Base-by-base conservation (phyloP, 2,888 invertebrate genomes). In the Pterostichus niger region DNA sequence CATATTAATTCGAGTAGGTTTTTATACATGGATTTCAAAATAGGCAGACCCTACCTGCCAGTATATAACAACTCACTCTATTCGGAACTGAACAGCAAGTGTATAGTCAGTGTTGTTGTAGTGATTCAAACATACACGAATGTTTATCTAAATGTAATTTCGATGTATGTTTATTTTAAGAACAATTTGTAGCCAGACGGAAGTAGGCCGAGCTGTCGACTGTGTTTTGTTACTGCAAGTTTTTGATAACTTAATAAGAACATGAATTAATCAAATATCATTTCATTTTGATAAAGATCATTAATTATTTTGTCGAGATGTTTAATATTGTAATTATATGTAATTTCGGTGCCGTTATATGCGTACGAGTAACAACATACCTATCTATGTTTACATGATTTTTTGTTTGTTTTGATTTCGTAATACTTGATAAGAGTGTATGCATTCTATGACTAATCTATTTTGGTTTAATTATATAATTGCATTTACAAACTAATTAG, bases 161-260 rank as follows among this genome's bases (percentile, higher is more conserved):
- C 40, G 44, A 71, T 71, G 68, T 56, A 17, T 71, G 68, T 71
- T 71, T 71, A 71, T 71, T 71, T 71, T 71, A 17, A 17, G 68
- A 71, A 71, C 68, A 71, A 71, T 71, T 71, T 71, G 68, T 71
- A 71, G 68, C 44, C 15, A 71, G 13, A 6, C 13, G 68, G 68
- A 71, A 71, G 68, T 71, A 71, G 68, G 68, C 68, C 64, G 64
- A 40, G 35, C 64, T 64, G 64, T 64, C 64, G 35, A 64, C 64
- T 35, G 6, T 64, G 64, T 64, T 64, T 64, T 64, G 64, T 64
- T 71, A 71, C 44, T 64, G 64, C 44, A 2, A 15, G 11, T 40
- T 71, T 24, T 71, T 71, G 68, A 71, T 71, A 71, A 44, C 44
- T 71, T 71, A 71, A 71, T 71, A 71, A 71, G 68, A 71, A 71